phyloP scores from a whole-genome alignment of 2,113 vertebrate genomes.

The Coreoperca whiteheadi region DNA sequence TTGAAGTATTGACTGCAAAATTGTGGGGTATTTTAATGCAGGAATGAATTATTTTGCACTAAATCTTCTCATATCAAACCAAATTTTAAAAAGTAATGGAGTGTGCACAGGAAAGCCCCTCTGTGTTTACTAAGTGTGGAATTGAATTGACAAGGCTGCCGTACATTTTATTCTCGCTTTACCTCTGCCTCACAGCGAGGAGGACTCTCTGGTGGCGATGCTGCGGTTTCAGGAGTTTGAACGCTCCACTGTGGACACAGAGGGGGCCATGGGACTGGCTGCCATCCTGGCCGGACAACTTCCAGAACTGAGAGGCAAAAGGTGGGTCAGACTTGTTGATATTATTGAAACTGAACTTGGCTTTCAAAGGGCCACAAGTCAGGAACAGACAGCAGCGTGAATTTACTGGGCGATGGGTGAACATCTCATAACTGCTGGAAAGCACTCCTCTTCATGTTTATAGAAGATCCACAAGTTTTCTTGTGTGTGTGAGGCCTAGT shows the following conservation, averaged over 20 bases:
- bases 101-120: background rate
- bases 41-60: background rate
- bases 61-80: background rate
- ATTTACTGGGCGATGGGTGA: background rate
- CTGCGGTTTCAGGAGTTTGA: slow-evolving; percentile 91
- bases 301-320: slow-evolving; percentile 90
- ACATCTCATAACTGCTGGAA: background rate
- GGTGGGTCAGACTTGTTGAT: slow-evolving; percentile 73
- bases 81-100: background rate
- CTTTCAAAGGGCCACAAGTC: background rate
- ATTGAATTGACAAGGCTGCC: background rate
- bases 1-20: background rate
- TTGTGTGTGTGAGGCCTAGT: background rate
- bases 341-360: background rate
- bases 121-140: background rate
- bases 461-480: background rate
- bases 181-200: slow-evolving; percentile 81
- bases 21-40: background rate
- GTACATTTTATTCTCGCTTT: background rate
- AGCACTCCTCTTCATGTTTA: background rate
- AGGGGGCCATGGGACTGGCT: slow-evolving; percentile 90
- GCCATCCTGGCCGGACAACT: slow-evolving; percentile 88
- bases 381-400: background rate
- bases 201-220: slow-evolving; percentile 89
- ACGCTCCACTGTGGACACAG: slow-evolving; percentile 87